phyloP scores from a whole-genome alignment of 2,113 vertebrate genomes.

The Astur gentilis region DNA sequence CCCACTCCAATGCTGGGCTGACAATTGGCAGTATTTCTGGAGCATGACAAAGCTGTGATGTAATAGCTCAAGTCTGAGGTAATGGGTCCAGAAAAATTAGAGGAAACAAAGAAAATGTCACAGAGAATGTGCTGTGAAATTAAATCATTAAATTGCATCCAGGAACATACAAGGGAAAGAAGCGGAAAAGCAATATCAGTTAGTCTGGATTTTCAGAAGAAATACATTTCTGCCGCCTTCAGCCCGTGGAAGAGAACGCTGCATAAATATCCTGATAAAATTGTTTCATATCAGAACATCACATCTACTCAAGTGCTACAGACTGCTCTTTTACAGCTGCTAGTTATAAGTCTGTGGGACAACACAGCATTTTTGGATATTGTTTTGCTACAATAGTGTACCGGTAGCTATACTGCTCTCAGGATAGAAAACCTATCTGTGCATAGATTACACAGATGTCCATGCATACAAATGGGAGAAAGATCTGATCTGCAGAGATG shows the following conservation, averaged over 20 bases:
- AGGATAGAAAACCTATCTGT: background rate
- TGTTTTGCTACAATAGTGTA: background rate
- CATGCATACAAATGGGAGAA: background rate
- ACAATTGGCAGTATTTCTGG: background rate
- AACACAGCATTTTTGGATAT: background rate
- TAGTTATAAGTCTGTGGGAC: background rate
- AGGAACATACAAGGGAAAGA: background rate
- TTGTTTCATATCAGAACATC: background rate
- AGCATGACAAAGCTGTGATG: background rate
- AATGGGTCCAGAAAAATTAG: fast-evolving
- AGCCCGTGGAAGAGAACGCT: background rate
- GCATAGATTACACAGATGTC: background rate
- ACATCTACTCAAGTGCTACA: background rate
- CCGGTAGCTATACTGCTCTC: background rate
- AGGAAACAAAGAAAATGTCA: background rate
- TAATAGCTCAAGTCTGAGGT: background rate
- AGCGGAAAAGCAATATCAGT: background rate
- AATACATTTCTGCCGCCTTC: background rate
- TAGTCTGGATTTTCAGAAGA: background rate
- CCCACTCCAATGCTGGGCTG: background rate
- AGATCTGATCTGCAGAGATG: background rate
- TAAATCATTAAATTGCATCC: background rate
- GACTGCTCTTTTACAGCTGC: background rate
- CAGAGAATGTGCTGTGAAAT: background rate
- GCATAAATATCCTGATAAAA: background rate